Evolutionary conservation across 2,113 vertebrate genomes (phyloP).

Genomic region (Notiomystis cincta): DNA sequence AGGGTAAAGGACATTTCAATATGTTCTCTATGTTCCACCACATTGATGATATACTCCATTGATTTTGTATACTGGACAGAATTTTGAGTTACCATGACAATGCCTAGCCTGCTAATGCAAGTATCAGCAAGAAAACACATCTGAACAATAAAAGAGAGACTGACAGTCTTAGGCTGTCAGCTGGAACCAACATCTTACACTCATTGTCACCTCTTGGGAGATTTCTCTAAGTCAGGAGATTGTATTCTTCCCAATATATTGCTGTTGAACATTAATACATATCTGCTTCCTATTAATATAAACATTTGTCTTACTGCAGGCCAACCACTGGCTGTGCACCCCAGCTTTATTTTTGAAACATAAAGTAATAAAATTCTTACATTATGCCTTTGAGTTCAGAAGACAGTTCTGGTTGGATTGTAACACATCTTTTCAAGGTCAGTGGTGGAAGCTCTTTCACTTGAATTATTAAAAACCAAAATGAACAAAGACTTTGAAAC

Average conservation of each 20-base stretch:
- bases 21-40: background rate
- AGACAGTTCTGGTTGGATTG: background rate
- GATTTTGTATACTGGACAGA: background rate
- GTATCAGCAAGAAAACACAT: background rate
- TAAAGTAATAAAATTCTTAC: background rate
- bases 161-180: background rate
- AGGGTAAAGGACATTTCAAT: background rate
- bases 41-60: background rate
- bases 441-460: background rate
- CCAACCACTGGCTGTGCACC: background rate
- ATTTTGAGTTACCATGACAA: background rate
- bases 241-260: background rate
- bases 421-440: background rate
- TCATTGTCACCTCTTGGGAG: background rate
- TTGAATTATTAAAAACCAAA: background rate
- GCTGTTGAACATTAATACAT: background rate
- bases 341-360: background rate
- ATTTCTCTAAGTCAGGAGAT: background rate
- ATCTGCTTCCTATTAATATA: background rate
- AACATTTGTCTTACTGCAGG: background rate
- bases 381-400: background rate
- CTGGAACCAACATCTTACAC: background rate
- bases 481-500: constrained; percentile 26
- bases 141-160: background rate
- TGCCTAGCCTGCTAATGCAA: background rate